Conservation (phyloP, 2,113 vertebrate genomes). For the Microcebus ravelobensis region DNA sequence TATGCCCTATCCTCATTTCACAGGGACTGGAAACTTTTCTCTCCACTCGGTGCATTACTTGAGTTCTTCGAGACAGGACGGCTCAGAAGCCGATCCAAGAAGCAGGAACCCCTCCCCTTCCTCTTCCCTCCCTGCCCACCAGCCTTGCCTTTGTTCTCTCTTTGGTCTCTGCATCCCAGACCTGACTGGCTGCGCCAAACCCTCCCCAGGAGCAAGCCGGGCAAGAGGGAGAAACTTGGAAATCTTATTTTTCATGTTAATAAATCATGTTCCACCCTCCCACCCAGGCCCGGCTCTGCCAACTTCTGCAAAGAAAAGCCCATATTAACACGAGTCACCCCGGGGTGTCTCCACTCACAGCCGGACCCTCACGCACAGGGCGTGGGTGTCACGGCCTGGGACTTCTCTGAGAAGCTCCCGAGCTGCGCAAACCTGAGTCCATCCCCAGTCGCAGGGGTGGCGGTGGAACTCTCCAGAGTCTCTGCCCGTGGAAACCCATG, state of each 20-base stretch:
- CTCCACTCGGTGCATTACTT: not conserved
- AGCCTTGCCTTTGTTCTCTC: not conserved
- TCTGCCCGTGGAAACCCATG: not conserved
- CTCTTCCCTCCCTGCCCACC: not conserved
- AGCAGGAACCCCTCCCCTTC: not conserved
- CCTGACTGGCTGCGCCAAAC: not conserved
- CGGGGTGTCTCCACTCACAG: not conserved
- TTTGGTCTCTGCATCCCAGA: not conserved
- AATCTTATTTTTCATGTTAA: not conserved
- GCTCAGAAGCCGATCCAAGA: not conserved
- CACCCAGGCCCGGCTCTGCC: not conserved
- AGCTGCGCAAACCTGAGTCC: too few relatives aligned
- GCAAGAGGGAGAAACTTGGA: not conserved
- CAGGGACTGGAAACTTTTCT: not conserved
- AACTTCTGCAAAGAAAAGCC: not conserved
- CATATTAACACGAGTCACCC: fast-evolving
- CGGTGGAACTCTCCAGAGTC: not conserved
- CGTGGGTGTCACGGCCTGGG: fast-evolving
- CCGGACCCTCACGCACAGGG: fast-evolving
- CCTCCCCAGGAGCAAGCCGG: not conserved
- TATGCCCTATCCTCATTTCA: not conserved
- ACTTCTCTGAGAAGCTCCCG: not conserved
- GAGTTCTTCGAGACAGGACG: not conserved
- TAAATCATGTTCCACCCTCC: too few relatives aligned
- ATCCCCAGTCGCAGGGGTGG: not conserved